Evolutionary conservation across 2,888 invertebrate species (phyloP).

Genomic region (Volucella inanis): DNA sequence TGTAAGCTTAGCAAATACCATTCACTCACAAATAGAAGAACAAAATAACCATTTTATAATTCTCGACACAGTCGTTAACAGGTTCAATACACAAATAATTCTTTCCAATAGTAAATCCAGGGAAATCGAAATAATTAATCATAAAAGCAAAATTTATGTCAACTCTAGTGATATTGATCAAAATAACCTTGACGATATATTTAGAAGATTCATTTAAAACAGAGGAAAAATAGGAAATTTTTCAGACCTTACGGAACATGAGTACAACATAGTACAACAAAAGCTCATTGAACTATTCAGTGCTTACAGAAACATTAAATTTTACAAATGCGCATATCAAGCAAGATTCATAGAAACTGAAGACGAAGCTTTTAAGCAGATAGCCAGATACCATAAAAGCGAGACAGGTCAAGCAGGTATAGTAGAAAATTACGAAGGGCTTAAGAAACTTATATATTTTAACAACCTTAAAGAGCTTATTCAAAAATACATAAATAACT

Average conservation of each 20-base stretch:
- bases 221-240: not conserved
- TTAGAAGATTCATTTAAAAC: not conserved
- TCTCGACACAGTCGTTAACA: conserved; percentile 22
- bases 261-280: no score
- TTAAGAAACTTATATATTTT: conserved; percentile 3
- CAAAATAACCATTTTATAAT: conserved; percentile 17
- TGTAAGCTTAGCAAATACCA: conserved; percentile 11
- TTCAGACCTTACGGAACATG: conserved; percentile 7
- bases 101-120: conserved; percentile 5
- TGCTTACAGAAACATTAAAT: conserved; percentile 6
- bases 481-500: conserved; percentile 37
- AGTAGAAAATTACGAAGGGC: conserved; percentile 18
- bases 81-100: conserved; percentile 23
- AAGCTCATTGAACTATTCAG: not conserved
- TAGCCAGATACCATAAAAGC: conserved; percentile 20
- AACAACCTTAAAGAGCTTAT: conserved; percentile 2
- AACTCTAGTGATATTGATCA: conserved; percentile 10
- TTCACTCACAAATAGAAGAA: conserved; percentile 24
- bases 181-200: not conserved
- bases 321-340: conserved; percentile 13
- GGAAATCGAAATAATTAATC: conserved; percentile 9
- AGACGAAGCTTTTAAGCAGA: conserved; percentile 16
- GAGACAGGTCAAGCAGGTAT: conserved; percentile 22
- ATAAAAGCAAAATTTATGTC: conserved; percentile 11
- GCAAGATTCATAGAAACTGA: conserved; percentile 8